A percentile compares a stretch with the other conserved stretches of the same genome.
Conservation (phyloP, 2,113 vertebrate species). For the Platysternon megacephalum region DNA sequence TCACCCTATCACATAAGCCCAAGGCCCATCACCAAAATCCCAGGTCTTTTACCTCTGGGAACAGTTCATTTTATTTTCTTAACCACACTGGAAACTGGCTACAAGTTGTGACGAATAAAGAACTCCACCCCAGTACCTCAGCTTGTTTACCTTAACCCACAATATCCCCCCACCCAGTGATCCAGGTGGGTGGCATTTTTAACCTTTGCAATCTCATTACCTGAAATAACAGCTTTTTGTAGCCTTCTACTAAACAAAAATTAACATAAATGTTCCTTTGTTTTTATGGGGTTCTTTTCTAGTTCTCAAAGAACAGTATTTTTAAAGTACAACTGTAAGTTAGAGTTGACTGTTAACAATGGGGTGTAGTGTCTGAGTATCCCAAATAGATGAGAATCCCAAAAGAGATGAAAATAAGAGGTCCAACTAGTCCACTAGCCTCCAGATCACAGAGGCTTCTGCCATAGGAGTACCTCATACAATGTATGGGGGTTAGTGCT, state of each 20-base stretch:
- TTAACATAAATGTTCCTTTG: not conserved
- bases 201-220: not conserved
- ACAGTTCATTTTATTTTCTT: too few species aligned
- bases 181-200: not conserved
- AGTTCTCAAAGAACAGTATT: not conserved
- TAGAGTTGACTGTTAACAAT: not conserved
- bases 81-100: too few species aligned
- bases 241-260: not conserved
- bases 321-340: not conserved
- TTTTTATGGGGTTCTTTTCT: not conserved
- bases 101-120: not conserved
- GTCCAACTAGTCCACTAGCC: not conserved
- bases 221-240: not conserved
- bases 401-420: not conserved
- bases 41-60: too few species aligned
- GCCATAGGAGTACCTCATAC: too few species aligned
- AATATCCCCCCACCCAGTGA: too few species aligned
- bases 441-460: not conserved
- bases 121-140: fast-evolving
- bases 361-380: not conserved
- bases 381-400: not conserved
- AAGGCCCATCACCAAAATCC: too few species aligned
- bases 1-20: too few species aligned
- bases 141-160: too few species aligned
- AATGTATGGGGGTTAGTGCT: not conserved